Base-by-base conservation (phyloP, 2,888 invertebrate genomes). In the Oithona nana region DNA sequence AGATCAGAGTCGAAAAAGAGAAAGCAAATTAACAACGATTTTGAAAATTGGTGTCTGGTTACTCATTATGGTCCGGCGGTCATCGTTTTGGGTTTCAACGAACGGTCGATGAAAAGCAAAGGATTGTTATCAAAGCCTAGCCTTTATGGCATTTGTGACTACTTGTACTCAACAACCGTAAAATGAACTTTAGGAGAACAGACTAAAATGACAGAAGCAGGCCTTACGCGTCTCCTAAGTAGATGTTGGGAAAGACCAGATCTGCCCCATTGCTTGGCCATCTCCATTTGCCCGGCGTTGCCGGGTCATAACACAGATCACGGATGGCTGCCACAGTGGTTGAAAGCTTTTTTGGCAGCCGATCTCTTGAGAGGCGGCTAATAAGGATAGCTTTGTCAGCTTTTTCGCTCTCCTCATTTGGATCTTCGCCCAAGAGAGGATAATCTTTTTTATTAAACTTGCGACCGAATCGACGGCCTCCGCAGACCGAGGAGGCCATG, bases 191-290 rank as follows among this genome's bases (percentile, higher is more conserved):
- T n/a, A n/a, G n/a, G n/a, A n/a, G n/a, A n/a, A n/a, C n/a, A n/a
- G n/a, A n/a, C n/a, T n/a, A n/a, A n/a, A n/a, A n/a, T n/a, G n/a
- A n/a, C n/a, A n/a, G n/a, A n/a, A n/a, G n/a, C n/a, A n/a, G n/a
- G n/a, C n/a, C 68, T 66, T 67, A 73, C 73, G 71, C 73, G 63
- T 74, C 73, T 28, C 73, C 72, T 39, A 74, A 65, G 57, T 66
- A 71, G n/a, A 74, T 65, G 31, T 68, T 67, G 3, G 72, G 71
- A 65, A 68, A 71, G 3, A 73, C 71, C 66, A 73, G 71, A 66
- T 73, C 61, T n/a, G 61, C 61, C 22, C 61, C 61, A 52, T 61
- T 61, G 3, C 52, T 30, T 3, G 61, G 61, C 30, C 51, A 61
- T 22, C 30, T 28, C 61, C 61, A 61, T 28, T 54, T n/a, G 4